phyloP scores from a whole-genome alignment of 1,140 invertebrate species.

The Teleopsis dalmanni region DNA sequence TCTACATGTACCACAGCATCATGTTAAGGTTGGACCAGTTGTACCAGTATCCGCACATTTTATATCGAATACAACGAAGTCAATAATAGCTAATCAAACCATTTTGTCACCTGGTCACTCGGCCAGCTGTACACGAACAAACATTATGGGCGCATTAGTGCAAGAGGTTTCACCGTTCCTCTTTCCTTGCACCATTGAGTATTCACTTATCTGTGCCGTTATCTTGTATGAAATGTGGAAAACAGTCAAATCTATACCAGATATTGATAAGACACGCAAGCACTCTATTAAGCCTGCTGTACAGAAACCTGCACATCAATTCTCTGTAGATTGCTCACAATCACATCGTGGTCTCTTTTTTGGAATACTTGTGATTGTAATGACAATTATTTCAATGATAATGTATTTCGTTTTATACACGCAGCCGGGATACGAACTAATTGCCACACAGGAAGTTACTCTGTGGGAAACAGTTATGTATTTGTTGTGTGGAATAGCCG shows the following conservation, averaged over 20 bases:
- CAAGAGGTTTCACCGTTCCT: conserved; percentile 77
- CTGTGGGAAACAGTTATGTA: conserved; percentile 69
- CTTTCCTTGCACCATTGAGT: conserved; percentile 86
- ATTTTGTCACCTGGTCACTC: conserved; percentile 5
- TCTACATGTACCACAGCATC: conserved; percentile 3
- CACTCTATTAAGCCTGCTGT: conserved; percentile 40
- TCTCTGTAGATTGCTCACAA: conserved; percentile 82
- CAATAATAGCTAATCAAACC: conserved; percentile 11
- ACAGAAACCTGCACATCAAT: conserved; percentile 55
- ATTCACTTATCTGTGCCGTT: conserved; percentile 74
- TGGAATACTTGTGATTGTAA: conserved; percentile 73
- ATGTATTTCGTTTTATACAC: conserved; percentile 83
- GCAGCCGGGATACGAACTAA: conserved; percentile 55
- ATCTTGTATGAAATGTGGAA: conserved; percentile 81
- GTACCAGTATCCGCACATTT: background rate
- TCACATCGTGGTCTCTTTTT: conserved; percentile 80
- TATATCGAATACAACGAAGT: conserved; percentile 20
- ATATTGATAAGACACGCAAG: conserved; percentile 34
- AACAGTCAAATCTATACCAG: conserved; percentile 48
- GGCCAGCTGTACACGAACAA: conserved; percentile 46
- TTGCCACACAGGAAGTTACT: conserved; percentile 68
- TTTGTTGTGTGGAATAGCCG: conserved; percentile 33
- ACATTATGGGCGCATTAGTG: conserved; percentile 61
- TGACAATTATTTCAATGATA: conserved; percentile 82
- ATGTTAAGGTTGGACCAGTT: conserved; percentile 1